These are phyloP conservation scores for Fulica atra DNA, from an alignment of 2,113 vertebrate species.

Conservation along the genomic window DNA sequence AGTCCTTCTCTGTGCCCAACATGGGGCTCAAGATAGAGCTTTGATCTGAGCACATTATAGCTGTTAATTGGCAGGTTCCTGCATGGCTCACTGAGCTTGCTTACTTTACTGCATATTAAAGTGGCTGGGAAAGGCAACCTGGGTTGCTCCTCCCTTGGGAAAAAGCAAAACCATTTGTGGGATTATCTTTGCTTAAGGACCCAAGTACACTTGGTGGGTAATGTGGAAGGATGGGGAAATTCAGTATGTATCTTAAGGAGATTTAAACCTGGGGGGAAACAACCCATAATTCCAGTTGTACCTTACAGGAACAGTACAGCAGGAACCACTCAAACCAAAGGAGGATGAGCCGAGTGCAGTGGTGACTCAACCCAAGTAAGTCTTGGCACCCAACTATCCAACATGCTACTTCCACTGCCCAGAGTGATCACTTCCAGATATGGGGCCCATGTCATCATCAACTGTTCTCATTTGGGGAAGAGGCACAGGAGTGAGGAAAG, in stretches of 20 bases:
- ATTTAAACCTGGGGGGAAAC: neutral
- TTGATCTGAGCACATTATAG: neutral
- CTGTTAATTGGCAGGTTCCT: neutral
- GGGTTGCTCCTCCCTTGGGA: neutral
- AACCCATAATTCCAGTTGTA: neutral
- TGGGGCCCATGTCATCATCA: neutral
- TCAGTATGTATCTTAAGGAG: neutral
- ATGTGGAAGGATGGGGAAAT: neutral
- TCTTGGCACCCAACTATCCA: neutral
- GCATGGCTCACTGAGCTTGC: neutral
- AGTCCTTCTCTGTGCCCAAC: neutral
- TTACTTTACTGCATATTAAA: neutral
- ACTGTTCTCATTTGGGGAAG: neutral
- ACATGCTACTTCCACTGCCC: neutral
- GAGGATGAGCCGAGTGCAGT: accelerated
- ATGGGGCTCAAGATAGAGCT: neutral
- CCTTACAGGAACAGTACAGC: neutral
- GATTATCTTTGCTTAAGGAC: neutral
- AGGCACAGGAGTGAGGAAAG: too few relatives aligned
- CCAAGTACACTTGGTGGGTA: too few relatives aligned
- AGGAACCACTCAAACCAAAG: neutral
- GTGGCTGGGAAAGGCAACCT: neutral
- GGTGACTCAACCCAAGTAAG: neutral
- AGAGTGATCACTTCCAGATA: neutral
- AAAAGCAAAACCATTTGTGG: neutral